Evolutionary conservation across 2,888 invertebrate species (phyloP).

Genomic region (Smittia sp.): DNA sequence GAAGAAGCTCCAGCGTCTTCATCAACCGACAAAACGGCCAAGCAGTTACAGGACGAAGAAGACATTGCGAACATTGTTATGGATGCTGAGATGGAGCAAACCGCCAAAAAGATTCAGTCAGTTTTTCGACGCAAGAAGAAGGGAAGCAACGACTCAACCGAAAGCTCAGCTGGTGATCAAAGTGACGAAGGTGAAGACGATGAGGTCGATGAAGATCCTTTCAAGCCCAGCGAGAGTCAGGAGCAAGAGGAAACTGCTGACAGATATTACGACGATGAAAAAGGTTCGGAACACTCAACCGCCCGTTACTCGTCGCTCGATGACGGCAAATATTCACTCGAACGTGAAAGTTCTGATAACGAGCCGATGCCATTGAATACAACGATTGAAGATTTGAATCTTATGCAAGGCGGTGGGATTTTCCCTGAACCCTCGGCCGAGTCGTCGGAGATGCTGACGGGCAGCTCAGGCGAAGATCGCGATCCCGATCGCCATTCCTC

Average conservation of each 20-base stretch:
- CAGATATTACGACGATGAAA: neutral
- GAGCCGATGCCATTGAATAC: neutral
- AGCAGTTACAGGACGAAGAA: slow-evolving; percentile 35
- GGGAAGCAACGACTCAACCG: slow-evolving; percentile 10
- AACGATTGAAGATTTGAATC: slow-evolving; percentile 10
- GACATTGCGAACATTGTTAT: slow-evolving; percentile 30
- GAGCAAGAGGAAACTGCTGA: neutral
- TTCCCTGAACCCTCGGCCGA: slow-evolving; percentile 23
- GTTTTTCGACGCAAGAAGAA: slow-evolving; percentile 42
- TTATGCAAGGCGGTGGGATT: slow-evolving; percentile 39
- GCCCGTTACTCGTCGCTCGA: neutral
- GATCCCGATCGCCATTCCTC: slow-evolving; percentile 42
- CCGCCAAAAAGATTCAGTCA: slow-evolving; percentile 43
- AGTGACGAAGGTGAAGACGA: neutral
- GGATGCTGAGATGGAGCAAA: slow-evolving; percentile 39
- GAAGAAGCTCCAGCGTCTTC: slow-evolving; percentile 10
- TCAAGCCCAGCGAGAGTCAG: neutral
- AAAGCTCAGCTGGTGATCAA: neutral
- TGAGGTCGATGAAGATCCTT: neutral
- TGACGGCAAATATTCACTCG: slow-evolving; percentile 22
- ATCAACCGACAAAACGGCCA: slow-evolving; percentile 23
- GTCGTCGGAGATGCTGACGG: neutral
- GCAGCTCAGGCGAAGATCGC: slow-evolving; percentile 1
- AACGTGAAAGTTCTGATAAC: slow-evolving; percentile 12
- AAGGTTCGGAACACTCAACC: neutral